These are phyloP conservation scores for Sinotaia quadrata DNA, from an alignment of 2,888 invertebrate species.

Conservation along the genomic window DNA sequence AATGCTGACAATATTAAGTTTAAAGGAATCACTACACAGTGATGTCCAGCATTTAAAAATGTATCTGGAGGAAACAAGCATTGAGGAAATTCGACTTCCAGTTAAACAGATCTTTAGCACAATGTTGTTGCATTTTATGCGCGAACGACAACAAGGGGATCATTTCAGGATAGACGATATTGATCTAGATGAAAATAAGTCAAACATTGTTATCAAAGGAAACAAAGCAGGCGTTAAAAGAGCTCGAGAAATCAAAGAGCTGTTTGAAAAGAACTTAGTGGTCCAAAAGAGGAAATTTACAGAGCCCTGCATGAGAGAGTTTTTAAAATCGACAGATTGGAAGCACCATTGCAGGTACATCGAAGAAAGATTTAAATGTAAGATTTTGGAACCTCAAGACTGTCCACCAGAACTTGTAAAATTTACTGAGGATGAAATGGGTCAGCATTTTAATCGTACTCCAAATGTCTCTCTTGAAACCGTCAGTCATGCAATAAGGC, in stretches of 20 bases:
- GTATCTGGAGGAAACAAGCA: neutral
- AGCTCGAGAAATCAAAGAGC: neutral
- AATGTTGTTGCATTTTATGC: neutral
- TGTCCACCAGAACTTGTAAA: too few relatives aligned
- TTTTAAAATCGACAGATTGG: neutral
- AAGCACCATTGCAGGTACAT: neutral
- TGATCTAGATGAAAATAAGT: neutral
- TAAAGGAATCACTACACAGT: neutral
- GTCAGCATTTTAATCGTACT: too few relatives aligned
- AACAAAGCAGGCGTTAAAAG: neutral
- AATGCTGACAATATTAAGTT: conserved; percentile 4
- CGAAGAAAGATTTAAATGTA: neutral
- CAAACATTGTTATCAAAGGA: neutral
- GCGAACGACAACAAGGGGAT: neutral
- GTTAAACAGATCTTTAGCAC: neutral
- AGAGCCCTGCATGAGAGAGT: conserved; percentile 14
- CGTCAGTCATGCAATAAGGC: too few relatives aligned
- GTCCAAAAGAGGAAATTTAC: neutral
- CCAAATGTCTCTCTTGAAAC: too few relatives aligned
- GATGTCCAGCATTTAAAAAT: neutral
- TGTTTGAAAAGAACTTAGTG: neutral
- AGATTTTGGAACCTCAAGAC: neutral
- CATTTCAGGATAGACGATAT: neutral
- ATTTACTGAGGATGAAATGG: too few relatives aligned
- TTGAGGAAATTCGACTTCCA: neutral